A percentile compares a stretch with the other conserved stretches of the same genome.
Evolutionary conservation across 2,113 vertebrate species (phyloP).

Genomic region (Phylloscopus trochilus): DNA sequence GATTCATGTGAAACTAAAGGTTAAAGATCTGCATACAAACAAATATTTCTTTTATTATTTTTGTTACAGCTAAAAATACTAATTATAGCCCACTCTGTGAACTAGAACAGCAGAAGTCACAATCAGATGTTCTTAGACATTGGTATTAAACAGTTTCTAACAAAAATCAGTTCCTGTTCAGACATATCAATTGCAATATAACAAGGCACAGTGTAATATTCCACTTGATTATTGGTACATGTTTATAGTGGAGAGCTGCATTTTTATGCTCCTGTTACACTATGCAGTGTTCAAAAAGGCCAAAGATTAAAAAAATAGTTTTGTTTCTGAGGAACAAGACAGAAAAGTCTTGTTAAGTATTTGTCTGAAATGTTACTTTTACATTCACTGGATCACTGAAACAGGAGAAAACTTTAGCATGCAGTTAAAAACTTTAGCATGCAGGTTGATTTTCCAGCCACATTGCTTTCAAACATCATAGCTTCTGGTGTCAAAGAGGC

Average conservation of each 20-base stretch:
- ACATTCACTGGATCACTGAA: neutral
- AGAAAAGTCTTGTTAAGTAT: neutral
- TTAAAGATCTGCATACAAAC: neutral
- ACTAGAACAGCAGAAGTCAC: neutral
- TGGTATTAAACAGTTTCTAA: neutral
- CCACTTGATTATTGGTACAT: neutral
- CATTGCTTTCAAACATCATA: neutral
- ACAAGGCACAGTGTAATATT: neutral
- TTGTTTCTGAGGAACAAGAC: neutral
- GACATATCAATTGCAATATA: neutral
- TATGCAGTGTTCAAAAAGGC: neutral
- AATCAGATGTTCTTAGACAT: neutral
- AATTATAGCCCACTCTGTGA: neutral
- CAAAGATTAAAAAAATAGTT: neutral
- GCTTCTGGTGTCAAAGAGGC: neutral
- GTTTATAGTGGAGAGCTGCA: neutral
- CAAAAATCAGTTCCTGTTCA: neutral
- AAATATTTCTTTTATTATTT: neutral
- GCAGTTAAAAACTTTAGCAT: neutral
- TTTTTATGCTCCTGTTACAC: neutral
- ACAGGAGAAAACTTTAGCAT: neutral
- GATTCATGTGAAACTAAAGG: neutral
- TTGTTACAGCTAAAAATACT: neutral
- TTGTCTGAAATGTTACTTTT: neutral
- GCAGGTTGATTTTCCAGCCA: neutral